A percentile compares a stretch with the other conserved stretches of the same genome.
Evolutionary conservation across 37 sponge, comb jelly and placozoan genomes (phyloP).

Genomic region (Lycopodina hypogea): DNA sequence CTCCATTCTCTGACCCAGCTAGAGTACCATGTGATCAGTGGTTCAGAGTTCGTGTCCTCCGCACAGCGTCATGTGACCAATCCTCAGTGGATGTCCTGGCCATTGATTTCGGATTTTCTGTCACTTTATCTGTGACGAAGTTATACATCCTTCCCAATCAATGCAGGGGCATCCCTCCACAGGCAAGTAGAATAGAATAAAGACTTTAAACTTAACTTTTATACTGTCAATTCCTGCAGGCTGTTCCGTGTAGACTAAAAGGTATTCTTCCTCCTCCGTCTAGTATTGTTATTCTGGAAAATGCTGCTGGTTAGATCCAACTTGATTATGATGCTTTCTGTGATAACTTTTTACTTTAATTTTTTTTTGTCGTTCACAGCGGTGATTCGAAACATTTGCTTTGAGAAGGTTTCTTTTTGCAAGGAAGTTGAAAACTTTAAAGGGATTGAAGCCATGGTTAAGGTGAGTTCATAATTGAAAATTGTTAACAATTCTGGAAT

Average conservation of each 20-base stretch:
- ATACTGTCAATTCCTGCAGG: slow-evolving; percentile 14
- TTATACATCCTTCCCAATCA: slow-evolving; percentile 15
- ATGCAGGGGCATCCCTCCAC: slow-evolving; percentile 52
- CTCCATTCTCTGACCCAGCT: background rate
- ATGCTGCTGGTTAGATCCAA: slow-evolving; percentile 34
- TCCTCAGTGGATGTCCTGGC: slow-evolving; percentile 4
- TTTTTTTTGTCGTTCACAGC: slow-evolving; percentile 3
- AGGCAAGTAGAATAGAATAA: slow-evolving; percentile 22
- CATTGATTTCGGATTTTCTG: slow-evolving; percentile 47
- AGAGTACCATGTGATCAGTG: background rate
- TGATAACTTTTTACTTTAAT: background rate
- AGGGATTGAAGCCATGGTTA: slow-evolving; percentile 31
- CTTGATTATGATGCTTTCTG: background rate
- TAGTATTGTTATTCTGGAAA: slow-evolving; percentile 26
- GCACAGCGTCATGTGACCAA: background rate
- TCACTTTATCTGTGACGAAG: slow-evolving; percentile 4
- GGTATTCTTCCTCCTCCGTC: slow-evolving; percentile 26
- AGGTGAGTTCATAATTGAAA: background rate
- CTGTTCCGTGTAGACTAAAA: slow-evolving; percentile 47
- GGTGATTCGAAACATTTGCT: slow-evolving; percentile 46
- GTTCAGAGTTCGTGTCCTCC: slow-evolving; percentile 6
- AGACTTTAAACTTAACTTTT: background rate
- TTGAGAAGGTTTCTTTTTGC: slow-evolving; percentile 23
- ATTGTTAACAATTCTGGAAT: background rate
- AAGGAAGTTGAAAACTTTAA: slow-evolving; percentile 26